These are phyloP conservation scores for Portevinia maculata DNA, from an alignment of 2,888 invertebrate species.

Conservation along the genomic window DNA sequence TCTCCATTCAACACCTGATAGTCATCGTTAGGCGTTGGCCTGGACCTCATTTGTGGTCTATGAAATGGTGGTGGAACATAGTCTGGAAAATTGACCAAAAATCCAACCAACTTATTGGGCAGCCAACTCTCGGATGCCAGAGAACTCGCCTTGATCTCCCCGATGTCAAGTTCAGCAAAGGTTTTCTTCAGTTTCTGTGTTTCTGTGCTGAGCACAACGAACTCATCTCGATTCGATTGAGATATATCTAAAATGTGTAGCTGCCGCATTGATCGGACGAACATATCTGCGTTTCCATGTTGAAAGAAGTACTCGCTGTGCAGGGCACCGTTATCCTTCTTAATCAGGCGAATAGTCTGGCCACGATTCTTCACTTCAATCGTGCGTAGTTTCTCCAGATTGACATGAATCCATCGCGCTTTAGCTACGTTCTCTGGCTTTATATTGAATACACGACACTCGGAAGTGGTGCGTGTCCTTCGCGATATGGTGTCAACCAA, in stretches of 20 bases:
- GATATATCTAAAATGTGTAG: conserved; percentile 79
- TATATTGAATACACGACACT: conserved; percentile 81
- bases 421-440: conserved; percentile 79
- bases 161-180: conserved; percentile 93
- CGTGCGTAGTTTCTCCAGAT: conserved; percentile 86
- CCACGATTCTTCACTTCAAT: conserved; percentile 85
- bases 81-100: conserved; percentile 81
- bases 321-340: conserved; percentile 85
- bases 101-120: conserved; percentile 80
- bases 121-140: conserved; percentile 80
- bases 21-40: conserved; percentile 78
- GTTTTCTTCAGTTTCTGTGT: conserved; percentile 90
- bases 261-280: conserved; percentile 80
- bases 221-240: conserved; percentile 88
- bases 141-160: conserved; percentile 81
- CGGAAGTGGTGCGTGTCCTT: conserved; percentile 81
- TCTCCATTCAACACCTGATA: conserved; percentile 80
- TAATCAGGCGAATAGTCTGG: conserved; percentile 86
- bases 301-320: conserved; percentile 92
- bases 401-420: conserved; percentile 84
- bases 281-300: conserved; percentile 91
- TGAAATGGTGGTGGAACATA: conserved; percentile 80
- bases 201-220: conserved; percentile 88
- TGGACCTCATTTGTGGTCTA: conserved; percentile 76
- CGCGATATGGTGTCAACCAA: conserved; percentile 88